A percentile compares a stretch with the other conserved stretches of the same genome.
These are phyloP conservation scores for zebrafish (Danio rerio) DNA, from an alignment of 2,113 vertebrate species.

Conservation along the genomic window DNA sequence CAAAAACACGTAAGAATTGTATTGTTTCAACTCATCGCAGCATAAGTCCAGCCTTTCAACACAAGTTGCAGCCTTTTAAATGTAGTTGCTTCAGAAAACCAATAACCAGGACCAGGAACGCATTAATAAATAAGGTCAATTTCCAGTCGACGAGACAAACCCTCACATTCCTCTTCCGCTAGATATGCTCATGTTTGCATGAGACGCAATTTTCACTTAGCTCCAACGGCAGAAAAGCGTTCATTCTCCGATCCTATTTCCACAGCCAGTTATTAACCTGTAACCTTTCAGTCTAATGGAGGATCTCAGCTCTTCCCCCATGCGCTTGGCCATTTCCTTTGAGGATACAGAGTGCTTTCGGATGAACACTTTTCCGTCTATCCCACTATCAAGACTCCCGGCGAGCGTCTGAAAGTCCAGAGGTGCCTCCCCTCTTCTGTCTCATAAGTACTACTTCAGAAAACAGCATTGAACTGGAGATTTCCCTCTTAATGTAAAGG, in stretches of 20 bases:
- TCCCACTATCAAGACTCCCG: slow-evolving; percentile 30
- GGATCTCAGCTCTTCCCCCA: slow-evolving; percentile 33
- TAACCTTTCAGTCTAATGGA: slow-evolving; percentile 46
- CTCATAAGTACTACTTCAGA: slow-evolving; percentile 18
- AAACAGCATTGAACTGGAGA: neutral
- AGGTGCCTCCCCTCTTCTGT: slow-evolving; percentile 14
- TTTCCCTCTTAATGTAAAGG: slow-evolving; percentile 1
- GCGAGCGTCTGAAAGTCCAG: slow-evolving; percentile 39
- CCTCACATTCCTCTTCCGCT: neutral
- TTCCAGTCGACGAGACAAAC: neutral
- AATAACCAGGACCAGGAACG: no score
- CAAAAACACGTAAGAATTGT: neutral
- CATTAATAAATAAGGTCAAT: slow-evolving; percentile 9
- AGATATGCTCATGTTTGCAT: neutral
- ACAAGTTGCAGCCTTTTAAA: no score
- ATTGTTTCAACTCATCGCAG: no score
- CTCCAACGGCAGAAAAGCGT: slow-evolving; percentile 1
- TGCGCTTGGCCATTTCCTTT: neutral
- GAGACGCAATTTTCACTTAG: slow-evolving; percentile 41
- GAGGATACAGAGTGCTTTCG: slow-evolving; percentile 55
- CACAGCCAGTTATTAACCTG: slow-evolving; percentile 58
- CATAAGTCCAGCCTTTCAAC: no score
- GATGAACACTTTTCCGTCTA: slow-evolving; percentile 38
- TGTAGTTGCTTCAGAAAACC: no score
- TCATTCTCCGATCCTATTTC: slow-evolving; percentile 39